Percentiles rank a stretch among this genome's conserved stretches.
Conservation (phyloP, 2,888 invertebrate species). For the Parthenolecanium corni region DNA sequence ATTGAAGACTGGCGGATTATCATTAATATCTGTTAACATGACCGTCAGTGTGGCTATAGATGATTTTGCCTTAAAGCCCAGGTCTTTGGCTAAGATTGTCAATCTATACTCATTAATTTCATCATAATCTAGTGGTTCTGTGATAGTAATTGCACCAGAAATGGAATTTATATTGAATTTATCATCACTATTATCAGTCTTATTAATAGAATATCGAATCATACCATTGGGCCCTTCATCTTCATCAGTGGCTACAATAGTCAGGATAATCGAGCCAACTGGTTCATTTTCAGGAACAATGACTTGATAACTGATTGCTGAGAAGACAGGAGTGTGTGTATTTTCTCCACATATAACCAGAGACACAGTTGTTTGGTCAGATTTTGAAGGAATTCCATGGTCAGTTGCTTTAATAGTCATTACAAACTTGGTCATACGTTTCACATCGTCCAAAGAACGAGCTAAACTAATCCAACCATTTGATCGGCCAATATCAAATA, state of each 20-base stretch:
- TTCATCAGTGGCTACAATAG: slow-evolving; percentile 69
- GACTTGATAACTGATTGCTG: slow-evolving; percentile 72
- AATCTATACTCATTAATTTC: slow-evolving; percentile 68
- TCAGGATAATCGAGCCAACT: slow-evolving; percentile 69
- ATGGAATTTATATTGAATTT: slow-evolving; percentile 65
- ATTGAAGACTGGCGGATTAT: slow-evolving; percentile 80
- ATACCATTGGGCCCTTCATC: slow-evolving; percentile 85
- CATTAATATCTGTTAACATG: slow-evolving; percentile 81
- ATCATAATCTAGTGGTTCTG: slow-evolving; percentile 75
- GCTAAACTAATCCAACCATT: slow-evolving; percentile 71
- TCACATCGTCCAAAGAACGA: slow-evolving; percentile 42
- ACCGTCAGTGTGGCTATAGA: slow-evolving; percentile 72
- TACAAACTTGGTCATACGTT: slow-evolving; percentile 44
- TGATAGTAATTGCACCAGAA: slow-evolving; percentile 68
- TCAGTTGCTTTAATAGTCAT: slow-evolving; percentile 67
- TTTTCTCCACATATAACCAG: slow-evolving; percentile 80
- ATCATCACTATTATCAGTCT: slow-evolving; percentile 51
- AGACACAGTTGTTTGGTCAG: slow-evolving; percentile 58
- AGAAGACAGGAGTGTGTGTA: slow-evolving; percentile 64
- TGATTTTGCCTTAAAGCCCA: slow-evolving; percentile 65
- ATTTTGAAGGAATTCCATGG: slow-evolving; percentile 75
- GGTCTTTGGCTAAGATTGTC: slow-evolving; percentile 76
- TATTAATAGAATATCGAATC: slow-evolving; percentile 70
- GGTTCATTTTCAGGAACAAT: slow-evolving; percentile 86
- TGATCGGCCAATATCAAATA: slow-evolving; percentile 60